Evolutionary conservation across 2,888 invertebrate genomes (phyloP), one percentile per base, ranked within the genome.

Genomic region (Tetramorium bicarinatum): DNA sequence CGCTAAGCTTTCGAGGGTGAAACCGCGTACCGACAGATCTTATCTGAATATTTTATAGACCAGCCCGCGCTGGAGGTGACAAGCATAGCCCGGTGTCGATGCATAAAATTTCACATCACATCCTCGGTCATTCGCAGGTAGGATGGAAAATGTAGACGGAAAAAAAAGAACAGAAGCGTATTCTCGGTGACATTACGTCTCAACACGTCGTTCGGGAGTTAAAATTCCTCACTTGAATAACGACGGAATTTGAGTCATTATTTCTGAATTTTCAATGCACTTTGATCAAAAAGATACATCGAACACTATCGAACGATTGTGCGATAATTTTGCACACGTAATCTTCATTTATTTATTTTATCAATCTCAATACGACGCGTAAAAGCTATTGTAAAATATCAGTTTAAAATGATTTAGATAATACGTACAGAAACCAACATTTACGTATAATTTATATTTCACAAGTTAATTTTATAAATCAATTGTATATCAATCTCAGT

Each of bases 91-190:
- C 66, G 74, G 74, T 87, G 87, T 85, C 88, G 88, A 88, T 88
- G 89, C 90, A 90, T 90, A 89, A 88, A 90, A 90, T 90, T 89
- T 89, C 89, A n/a, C 80, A 79, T 90, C 90, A 85, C 86, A 89
- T 87, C 59, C 71, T 80, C 84, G 85, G 85, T 85, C 90, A 82
- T 88, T 87, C 79, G 64, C 76, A 47, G 59, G 79, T 82, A 67
- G 61, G 67, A 64, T 61, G 80, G 59, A 85, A 56, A 61, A 72
- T 54, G 49, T 75, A 52, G 49, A 54, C 21, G 29, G 4, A 59
- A 61, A 34, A 67, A 49, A 29, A n/a, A 56, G 29, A 34, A 41
- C 59, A 47, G 9, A 29, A 11, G 34, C 9, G 29, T n/a, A 44
- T 61, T 56, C 29, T 41, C 41, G 0, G n/a, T 49, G 61, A 84